phyloP scores from a whole-genome alignment of 2,113 vertebrate genomes.

The Riparia riparia region DNA sequence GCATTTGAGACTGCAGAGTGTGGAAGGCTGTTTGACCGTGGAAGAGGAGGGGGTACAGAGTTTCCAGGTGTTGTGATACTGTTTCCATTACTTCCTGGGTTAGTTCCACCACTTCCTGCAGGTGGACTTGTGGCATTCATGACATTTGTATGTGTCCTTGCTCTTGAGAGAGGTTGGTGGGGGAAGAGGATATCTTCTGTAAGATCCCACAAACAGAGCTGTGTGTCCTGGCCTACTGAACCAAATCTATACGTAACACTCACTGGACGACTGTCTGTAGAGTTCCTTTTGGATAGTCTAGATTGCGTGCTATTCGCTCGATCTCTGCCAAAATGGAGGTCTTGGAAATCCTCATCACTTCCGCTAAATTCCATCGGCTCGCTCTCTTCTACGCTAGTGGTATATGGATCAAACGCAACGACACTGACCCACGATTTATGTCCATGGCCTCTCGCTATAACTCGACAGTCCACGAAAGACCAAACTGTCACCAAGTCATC shows the following conservation, averaged over 20 bases:
- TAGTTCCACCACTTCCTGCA: constrained; percentile 75
- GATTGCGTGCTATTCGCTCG: constrained; percentile 94
- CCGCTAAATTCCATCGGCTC: constrained; percentile 96
- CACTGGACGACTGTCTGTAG: constrained; percentile 93
- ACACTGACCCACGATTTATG: constrained; percentile 99
- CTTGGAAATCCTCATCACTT: constrained; percentile 97
- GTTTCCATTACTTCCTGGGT: constrained; percentile 81
- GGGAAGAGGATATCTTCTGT: constrained; percentile 99
- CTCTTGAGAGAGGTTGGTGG: constrained; percentile 94
- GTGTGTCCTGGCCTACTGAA: constrained; percentile 97
- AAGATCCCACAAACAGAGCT: constrained; percentile 97
- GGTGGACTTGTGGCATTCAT: constrained; percentile 94
- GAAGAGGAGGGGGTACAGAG: constrained; percentile 88
- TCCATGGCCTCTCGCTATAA: constrained; percentile 94
- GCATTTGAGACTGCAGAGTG: constrained; percentile 89
- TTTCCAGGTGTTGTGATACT: constrained; percentile 83
- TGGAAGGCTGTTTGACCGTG: constrained; percentile 97
- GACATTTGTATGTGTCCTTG: constrained; percentile 97
- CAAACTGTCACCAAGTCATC: constrained; percentile 98
- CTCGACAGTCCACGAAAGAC: constrained; percentile 94
- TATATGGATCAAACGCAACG: constrained; percentile 96
- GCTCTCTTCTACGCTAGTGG: constrained; percentile 94
- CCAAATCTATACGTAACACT: constrained; percentile 97
- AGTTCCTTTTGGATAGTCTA: constrained; percentile 95
- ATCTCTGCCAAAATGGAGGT: constrained; percentile 90